Conservation (phyloP, 2,888 invertebrate genomes). For the Crossocerus cetratus region DNA sequence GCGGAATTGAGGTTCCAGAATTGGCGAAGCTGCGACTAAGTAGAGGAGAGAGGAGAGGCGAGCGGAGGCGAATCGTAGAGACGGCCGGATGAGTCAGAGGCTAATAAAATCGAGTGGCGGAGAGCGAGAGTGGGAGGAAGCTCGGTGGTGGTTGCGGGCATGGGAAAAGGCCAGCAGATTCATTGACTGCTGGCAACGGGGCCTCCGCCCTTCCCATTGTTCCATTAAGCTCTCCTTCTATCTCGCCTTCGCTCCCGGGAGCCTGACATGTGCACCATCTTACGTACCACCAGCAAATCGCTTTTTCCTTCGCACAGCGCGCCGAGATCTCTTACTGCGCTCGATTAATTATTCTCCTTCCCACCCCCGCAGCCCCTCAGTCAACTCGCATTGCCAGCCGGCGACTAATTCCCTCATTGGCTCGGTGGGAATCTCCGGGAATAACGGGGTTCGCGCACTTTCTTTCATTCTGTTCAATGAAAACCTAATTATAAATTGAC, state of each 20-base stretch:
- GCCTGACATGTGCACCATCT: constrained; percentile 20
- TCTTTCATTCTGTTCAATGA: no score
- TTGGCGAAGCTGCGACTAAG: neutral
- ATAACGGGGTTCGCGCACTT: neutral
- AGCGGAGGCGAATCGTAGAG: constrained; percentile 43
- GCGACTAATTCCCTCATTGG: no score
- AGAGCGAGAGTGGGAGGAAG: constrained; percentile 41
- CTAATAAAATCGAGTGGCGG: constrained; percentile 59
- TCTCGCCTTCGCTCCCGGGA: no score
- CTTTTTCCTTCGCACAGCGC: constrained; percentile 33
- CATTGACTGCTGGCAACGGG: constrained; percentile 67
- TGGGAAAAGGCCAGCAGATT: constrained; percentile 73
- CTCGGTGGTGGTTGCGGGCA: constrained; percentile 58
- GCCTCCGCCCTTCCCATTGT: constrained; percentile 48
- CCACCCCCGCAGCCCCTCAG: neutral
- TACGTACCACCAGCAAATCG: constrained; percentile 44
- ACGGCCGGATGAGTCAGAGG: constrained; percentile 63
- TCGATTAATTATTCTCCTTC: constrained; percentile 39
- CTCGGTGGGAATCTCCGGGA: neutral
- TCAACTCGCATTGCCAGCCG: neutral
- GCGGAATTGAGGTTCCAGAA: no score
- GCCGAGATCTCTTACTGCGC: constrained; percentile 25
- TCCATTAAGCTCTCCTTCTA: constrained; percentile 49
- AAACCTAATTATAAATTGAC: no score
- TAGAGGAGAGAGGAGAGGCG: constrained; percentile 8